phyloP scores from a whole-genome alignment of 2,888 invertebrate species.

The Stomorhina lunata region DNA sequence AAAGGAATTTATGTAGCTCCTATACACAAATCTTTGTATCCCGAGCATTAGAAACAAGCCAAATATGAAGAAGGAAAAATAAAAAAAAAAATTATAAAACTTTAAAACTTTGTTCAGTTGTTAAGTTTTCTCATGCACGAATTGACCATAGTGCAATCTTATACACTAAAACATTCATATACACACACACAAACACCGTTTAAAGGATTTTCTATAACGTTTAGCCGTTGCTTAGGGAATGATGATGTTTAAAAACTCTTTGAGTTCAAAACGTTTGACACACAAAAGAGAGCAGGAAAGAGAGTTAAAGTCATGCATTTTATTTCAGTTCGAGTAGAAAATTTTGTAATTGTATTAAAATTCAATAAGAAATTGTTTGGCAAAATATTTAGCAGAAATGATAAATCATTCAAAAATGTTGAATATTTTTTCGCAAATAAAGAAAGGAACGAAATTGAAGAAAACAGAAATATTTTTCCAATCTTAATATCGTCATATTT shows the following conservation, averaged over 20 bases:
- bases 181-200: neutral
- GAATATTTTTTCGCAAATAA: neutral
- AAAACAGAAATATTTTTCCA: neutral
- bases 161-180: neutral
- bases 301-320: constrained; percentile 50
- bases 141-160: constrained; percentile 46
- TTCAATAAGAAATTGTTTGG: constrained; percentile 51
- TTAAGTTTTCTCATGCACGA: constrained; percentile 60
- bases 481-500: too few relatives aligned
- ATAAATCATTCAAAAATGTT: constrained; percentile 52
- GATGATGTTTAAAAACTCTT: constrained; percentile 51
- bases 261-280: constrained; percentile 59
- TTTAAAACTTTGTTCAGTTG: constrained; percentile 50
- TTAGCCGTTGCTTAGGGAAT: constrained; percentile 32
- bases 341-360: constrained; percentile 60
- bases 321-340: constrained; percentile 57
- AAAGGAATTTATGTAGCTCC: constrained; percentile 14
- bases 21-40: constrained; percentile 33
- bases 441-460: neutral
- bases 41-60: constrained; percentile 12
- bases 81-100: constrained; percentile 16
- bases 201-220: neutral
- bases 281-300: constrained; percentile 27
- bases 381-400: constrained; percentile 48
- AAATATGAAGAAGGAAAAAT: neutral